These are phyloP conservation scores for Tetragnatha versicolor DNA, from an alignment of 1,140 invertebrate species.

Conservation along the genomic window DNA sequence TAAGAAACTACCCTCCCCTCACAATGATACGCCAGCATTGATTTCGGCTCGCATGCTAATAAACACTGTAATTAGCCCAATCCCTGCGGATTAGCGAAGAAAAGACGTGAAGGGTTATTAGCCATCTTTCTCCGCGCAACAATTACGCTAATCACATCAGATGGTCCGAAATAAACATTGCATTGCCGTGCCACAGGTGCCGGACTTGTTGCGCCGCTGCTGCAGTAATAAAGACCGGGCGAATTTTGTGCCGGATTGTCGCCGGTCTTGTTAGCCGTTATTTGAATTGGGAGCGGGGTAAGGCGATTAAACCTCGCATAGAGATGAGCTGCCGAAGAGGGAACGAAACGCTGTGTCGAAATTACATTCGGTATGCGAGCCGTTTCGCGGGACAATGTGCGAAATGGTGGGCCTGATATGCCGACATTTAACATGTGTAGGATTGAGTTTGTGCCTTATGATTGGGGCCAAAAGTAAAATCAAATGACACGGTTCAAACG, in stretches of 20 bases:
- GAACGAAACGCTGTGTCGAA: too few relatives aligned
- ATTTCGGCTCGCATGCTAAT: slow-evolving; percentile 53
- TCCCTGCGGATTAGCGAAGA: slow-evolving; percentile 40
- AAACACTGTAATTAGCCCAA: slow-evolving; percentile 39
- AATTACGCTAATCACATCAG: slow-evolving; percentile 52
- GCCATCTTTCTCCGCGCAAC: slow-evolving; percentile 28
- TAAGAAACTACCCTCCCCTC: slow-evolving; percentile 43
- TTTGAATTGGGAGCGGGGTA: neutral
- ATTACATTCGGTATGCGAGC: too few relatives aligned
- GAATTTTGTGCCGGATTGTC: slow-evolving; percentile 10
- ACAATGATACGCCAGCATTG: slow-evolving; percentile 48
- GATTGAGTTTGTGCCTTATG: too few relatives aligned
- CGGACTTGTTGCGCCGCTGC: slow-evolving; percentile 40
- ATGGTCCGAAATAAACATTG: slow-evolving; percentile 51
- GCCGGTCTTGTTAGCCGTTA: neutral
- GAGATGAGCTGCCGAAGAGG: too few relatives aligned
- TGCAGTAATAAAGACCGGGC: slow-evolving; percentile 2
- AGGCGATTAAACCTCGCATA: neutral
- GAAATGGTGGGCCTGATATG: too few relatives aligned
- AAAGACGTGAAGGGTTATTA: slow-evolving; percentile 42
- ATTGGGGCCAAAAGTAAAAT: too few relatives aligned
- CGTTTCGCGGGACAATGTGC: too few relatives aligned
- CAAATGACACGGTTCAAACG: too few relatives aligned
- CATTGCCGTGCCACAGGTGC: slow-evolving; percentile 44
- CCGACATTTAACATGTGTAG: too few relatives aligned